phyloP scores from a whole-genome alignment of 2,113 vertebrate species.

The Thunnus thynnus region DNA sequence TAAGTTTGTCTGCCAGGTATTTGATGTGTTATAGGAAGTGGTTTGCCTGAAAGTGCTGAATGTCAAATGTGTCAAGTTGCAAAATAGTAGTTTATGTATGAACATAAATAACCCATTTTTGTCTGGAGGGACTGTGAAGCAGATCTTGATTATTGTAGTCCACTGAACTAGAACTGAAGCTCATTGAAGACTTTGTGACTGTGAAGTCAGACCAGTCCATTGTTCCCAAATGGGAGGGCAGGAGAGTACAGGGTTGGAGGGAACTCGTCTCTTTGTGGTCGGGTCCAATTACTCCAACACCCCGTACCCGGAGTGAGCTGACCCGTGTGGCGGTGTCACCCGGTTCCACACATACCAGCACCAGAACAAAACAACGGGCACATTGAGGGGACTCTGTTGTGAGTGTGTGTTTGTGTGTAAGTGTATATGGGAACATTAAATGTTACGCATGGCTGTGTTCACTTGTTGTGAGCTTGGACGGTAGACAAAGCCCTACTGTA shows the following conservation, averaged over 20 bases:
- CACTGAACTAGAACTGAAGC: constrained; percentile 36
- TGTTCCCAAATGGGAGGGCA: constrained; percentile 25
- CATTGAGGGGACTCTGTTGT: constrained; percentile 67
- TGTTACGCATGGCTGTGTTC: constrained; percentile 62
- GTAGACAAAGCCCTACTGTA: constrained; percentile 75
- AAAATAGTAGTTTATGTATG: background rate
- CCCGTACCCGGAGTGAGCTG: constrained; percentile 62
- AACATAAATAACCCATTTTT: background rate
- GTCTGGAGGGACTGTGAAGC: constrained; percentile 16
- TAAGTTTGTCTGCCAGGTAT: background rate
- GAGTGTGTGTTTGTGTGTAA: constrained; percentile 8
- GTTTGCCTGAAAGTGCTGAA: background rate
- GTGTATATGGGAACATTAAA: constrained; percentile 59
- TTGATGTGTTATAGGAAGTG: background rate
- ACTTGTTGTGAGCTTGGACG: constrained; percentile 38
- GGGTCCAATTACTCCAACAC: constrained; percentile 73
- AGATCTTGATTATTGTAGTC: constrained; percentile 23
- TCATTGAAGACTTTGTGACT: constrained; percentile 48
- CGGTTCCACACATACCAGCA: constrained; percentile 71
- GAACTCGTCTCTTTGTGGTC: constrained; percentile 57
- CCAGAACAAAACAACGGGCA: constrained; percentile 70
- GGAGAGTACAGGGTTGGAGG: constrained; percentile 14
- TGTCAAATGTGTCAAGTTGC: constrained; percentile 20
- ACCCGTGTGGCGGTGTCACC: constrained; percentile 69
- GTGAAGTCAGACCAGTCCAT: constrained; percentile 54